phyloP scores from a whole-genome alignment of 2,113 vertebrate genomes.

The Aptenodytes patagonicus region DNA sequence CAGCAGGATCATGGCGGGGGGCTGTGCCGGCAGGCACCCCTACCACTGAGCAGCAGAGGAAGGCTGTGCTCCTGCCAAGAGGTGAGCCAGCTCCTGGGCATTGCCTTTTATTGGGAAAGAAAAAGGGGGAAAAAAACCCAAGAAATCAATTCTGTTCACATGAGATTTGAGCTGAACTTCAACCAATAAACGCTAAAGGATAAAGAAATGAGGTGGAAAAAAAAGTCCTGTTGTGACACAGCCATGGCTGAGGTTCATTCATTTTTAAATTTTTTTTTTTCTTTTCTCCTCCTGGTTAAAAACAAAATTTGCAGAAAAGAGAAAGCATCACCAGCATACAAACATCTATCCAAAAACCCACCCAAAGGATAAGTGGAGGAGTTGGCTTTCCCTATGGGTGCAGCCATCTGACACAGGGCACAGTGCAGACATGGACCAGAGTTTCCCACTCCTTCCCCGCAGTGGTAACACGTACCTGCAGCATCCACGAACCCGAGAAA shows the following conservation, averaged over 20 bases:
- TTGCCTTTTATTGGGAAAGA: background rate
- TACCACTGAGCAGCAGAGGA: background rate
- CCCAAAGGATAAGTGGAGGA: background rate
- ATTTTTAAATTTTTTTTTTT: background rate
- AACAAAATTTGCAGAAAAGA: background rate
- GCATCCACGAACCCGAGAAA: background rate
- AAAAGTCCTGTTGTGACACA: background rate
- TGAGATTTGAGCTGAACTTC: background rate
- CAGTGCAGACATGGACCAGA: accelerated
- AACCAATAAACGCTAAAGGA: background rate
- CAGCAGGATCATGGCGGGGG: background rate
- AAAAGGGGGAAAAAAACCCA: accelerated
- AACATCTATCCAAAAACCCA: background rate
- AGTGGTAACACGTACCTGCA: background rate
- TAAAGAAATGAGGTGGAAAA: background rate
- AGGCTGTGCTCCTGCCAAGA: background rate
- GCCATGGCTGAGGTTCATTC: background rate
- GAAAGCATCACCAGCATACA: background rate
- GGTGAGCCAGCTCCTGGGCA: background rate
- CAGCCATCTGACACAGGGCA: background rate
- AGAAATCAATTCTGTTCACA: constrained; percentile 2
- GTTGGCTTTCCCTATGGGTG: background rate
- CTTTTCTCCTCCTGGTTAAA: constrained; percentile 5
- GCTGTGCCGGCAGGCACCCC: background rate
- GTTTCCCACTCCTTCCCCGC: background rate